Evolutionary conservation across 2,888 invertebrate genomes (phyloP).

Genomic region (Dasysyrphus tricinctus): DNA sequence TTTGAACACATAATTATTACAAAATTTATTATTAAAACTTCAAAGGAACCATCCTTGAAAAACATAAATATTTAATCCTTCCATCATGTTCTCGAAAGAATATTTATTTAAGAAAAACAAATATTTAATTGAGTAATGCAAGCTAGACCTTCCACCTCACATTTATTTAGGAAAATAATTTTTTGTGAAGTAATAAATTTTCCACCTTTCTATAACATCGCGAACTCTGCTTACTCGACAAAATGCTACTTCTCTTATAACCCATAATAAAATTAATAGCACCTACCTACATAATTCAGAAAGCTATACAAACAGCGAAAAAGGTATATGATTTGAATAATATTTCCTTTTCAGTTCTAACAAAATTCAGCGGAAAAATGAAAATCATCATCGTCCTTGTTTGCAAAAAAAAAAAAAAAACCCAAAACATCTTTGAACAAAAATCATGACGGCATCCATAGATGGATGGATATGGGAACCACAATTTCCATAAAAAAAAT

Average conservation of each 20-base stretch:
- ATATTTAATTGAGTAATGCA: neutral
- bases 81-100: neutral
- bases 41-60: neutral
- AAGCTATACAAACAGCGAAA: constrained; percentile 15
- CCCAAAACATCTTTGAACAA: neutral
- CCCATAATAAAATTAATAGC: neutral
- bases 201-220: constrained; percentile 13
- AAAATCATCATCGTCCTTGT: constrained; percentile 48
- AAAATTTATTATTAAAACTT: neutral
- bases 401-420: constrained; percentile 7
- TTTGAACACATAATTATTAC: neutral
- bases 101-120: neutral
- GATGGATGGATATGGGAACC: constrained; percentile 15
- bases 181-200: constrained; percentile 10
- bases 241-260: neutral
- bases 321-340: constrained; percentile 46
- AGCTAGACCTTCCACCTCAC: neutral
- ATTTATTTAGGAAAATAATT: constrained; percentile 26
- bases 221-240: constrained; percentile 2
- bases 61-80: neutral
- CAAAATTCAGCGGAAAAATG: constrained; percentile 38
- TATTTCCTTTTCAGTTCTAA: constrained; percentile 29
- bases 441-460: constrained; percentile 18
- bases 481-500: constrained; percentile 55
- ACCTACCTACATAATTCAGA: constrained; percentile 23